A percentile compares a stretch with the other conserved stretches of the same genome.
These are phyloP conservation scores for Apteryx mantelli DNA, from an alignment of 2,113 vertebrate species.

Conservation along the genomic window DNA sequence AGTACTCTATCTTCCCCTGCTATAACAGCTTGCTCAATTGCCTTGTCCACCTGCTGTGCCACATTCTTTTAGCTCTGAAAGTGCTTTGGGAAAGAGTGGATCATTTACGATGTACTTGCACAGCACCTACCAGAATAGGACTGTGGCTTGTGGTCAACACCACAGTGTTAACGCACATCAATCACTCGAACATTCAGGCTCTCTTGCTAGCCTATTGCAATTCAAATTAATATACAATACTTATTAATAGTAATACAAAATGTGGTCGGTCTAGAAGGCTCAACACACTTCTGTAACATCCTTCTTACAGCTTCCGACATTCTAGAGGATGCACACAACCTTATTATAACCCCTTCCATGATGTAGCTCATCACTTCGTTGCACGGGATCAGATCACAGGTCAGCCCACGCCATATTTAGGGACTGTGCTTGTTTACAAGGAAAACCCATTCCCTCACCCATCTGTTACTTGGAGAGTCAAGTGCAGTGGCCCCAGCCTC, in stretches of 20 bases:
- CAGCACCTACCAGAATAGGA: background rate
- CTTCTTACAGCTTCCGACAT: background rate
- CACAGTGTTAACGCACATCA: background rate
- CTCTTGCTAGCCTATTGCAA: background rate
- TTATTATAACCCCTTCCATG: background rate
- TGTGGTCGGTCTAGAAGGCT: background rate
- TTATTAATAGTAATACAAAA: background rate
- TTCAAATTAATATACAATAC: background rate
- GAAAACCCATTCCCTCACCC: background rate
- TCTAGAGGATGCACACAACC: background rate
- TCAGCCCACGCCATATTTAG: background rate
- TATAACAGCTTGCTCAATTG: conserved; percentile 28
- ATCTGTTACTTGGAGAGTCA: background rate
- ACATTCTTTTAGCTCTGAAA: conserved; percentile 17
- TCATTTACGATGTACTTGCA: background rate
- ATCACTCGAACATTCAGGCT: background rate
- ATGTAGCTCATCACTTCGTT: background rate
- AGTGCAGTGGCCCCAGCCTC: background rate
- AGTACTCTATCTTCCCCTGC: conserved; percentile 8
- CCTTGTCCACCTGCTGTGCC: conserved; percentile 1
- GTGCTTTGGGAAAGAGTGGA: background rate
- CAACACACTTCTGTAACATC: background rate
- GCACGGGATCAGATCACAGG: background rate
- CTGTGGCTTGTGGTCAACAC: background rate
- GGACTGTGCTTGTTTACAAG: background rate